Percentiles rank a stretch among this genome's conserved stretches.
Evolutionary conservation across 1,140 invertebrate species (phyloP).

Genomic region (Triops cancriformis): DNA sequence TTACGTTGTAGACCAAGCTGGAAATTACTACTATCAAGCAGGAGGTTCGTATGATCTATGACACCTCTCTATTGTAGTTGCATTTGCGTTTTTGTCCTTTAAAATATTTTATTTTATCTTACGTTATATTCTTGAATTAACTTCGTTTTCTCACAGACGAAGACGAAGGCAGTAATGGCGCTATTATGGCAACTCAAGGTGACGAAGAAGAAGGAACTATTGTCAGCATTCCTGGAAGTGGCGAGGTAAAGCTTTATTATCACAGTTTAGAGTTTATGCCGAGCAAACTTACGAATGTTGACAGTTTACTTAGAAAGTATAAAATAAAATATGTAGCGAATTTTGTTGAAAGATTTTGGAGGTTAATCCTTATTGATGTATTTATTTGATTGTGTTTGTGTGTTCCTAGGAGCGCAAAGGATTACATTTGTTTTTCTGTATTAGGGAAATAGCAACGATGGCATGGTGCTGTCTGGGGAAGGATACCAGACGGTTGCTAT

Average conservation of each 20-base stretch:
- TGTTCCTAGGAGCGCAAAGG: not conserved
- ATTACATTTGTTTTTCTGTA: slow-evolving; percentile 8
- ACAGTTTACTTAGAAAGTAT: not conserved
- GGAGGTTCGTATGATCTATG: slow-evolving; percentile 37
- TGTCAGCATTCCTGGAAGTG: slow-evolving; percentile 22
- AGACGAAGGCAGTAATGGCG: slow-evolving; percentile 17
- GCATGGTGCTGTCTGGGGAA: slow-evolving; percentile 29
- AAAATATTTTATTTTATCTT: not conserved
- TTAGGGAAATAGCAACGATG: slow-evolving; percentile 27
- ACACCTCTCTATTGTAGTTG: no score
- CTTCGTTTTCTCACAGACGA: not conserved
- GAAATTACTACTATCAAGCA: slow-evolving; percentile 66
- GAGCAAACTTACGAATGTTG: no score
- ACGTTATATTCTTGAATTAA: not conserved
- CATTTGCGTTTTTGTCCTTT: no score
- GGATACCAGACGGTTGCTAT: slow-evolving; percentile 79
- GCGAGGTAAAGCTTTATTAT: not conserved
- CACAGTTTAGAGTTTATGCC: no score
- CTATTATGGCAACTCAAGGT: slow-evolving; percentile 14
- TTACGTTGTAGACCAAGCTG: slow-evolving; percentile 60
- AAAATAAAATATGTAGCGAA: not conserved
- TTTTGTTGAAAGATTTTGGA: not conserved
- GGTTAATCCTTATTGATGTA: not conserved
- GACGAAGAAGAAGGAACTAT: slow-evolving; percentile 22
- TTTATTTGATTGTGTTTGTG: not conserved